Evolutionary conservation across 2,888 invertebrate genomes (phyloP), one percentile per base, ranked within the genome.

Genomic region (Suillia variegata): DNA sequence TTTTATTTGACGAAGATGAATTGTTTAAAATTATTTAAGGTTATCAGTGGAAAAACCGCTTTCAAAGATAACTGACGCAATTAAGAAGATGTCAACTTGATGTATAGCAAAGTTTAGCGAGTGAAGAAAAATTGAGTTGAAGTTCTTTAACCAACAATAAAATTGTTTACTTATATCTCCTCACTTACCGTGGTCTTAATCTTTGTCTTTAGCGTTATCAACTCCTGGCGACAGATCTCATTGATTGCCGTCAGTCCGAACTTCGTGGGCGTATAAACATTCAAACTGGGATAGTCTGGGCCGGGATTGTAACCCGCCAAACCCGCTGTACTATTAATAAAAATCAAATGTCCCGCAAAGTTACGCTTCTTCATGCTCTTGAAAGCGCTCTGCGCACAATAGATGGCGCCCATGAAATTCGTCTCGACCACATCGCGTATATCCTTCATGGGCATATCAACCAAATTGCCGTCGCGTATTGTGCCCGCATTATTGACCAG

Each of bases 401-500:
- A 69, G 2, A 85, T 74, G 18, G 82, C 67, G 0, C 82, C 85
- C 66, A 80, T 82, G 1, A 84, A 63, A 70, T 86, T 86, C 20
- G 82, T 82, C 59, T 85, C 83, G 2, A 86, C 71, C 0, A 82
- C 73, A 2, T 79, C 71, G 24, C 64, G 63, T 6, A 79, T 73
- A n/a, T 76, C 69, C 33, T 64, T 55, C 26, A 62, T 47, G 8
- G 78, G 62, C 74, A 76, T 75, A 1, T 78, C 76, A 5, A 80
- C 61, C 17, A 80, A 61, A 18, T 73, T 73, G 2, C 80, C 79
- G 0, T 69, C 65, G 2, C 73, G 68, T 1, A 76, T 47, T 2
- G 85, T 73, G 12, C 85, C 88, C 1, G 88, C 88, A 74, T 87
- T 87, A 68, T 88, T 88, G 13, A 88, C 74, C 42, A 87, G 81